Base-by-base conservation (phyloP, 2,888 invertebrate genomes). In the Tortrix viridana region DNA sequence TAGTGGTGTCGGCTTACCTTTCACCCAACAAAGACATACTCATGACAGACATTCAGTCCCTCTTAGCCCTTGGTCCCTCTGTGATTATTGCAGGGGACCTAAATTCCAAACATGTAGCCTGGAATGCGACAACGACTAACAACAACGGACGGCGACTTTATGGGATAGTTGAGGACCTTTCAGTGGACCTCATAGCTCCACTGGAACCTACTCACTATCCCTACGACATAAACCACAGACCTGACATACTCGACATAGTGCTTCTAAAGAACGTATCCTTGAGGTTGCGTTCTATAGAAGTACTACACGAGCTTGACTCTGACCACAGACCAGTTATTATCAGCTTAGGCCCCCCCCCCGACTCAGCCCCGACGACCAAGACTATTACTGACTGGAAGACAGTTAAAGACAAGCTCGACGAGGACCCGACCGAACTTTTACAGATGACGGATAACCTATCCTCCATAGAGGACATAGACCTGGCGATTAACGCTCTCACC, bases 21-120 rank as follows among this genome's bases (percentile, higher is more conserved):
- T 16, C 49, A 7, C 49, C 49, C 7, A 32, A 7, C 14, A 50
- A 50, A 19, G 26, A 32, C 7, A 0, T 50, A 26, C 50, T 50
- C 9, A 16, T 5, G 16, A n/a, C 50, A 2, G 50, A 50, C 50
- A 16, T 50, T 4, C 7, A 18, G 1, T 7, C 32, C 1, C 16
- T 50, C 1, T 37, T 38, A 5, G n/a, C 1, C 1, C 12, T 53
- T 0, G 53, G 53, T 0, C 9, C 52, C 0, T 53, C 52, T 0
- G 53, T 52, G 38, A 38, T 53, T 0, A 2, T 52, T 22, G 53
- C 95, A 59, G 53, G 53, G 5, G 53, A 53, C 19, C 14, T 54
- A 1, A 54, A 23, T 23, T 23, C 23, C 5, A 95, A 95, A 80
- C 95, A 95, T 86, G 95, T 95, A 20, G 94, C 23, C 5, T 54